Evolutionary conservation across 1,140 invertebrate genomes (phyloP), one percentile per base, ranked within the genome.

Genomic region (Stenopsyche tienmushanensis): DNA sequence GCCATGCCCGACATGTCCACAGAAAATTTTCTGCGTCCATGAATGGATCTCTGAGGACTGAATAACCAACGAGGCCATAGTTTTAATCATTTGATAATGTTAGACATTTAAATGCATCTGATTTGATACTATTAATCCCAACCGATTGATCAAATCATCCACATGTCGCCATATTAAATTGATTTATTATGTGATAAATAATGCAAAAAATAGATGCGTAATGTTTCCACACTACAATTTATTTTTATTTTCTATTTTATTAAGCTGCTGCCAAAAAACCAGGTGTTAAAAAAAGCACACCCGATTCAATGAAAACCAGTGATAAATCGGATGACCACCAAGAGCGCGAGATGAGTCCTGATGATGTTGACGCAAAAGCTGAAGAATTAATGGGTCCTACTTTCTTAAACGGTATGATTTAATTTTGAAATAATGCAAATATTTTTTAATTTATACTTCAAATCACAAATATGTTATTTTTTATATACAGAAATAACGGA

Each of bases 341-440:
- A 3, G 85, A 87, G 73, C 79, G 77, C 45, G 85, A 86, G 73
- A 71, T 84, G 53, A 79, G 72, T 26, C 77, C 82, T n/a, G 91
- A 93, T 66, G 90, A 90, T 69, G 85, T 90, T 1, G 85, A 88
- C 63, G 86, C 86, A 67, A 85, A 88, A 73, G 86, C 87, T 3
- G 76, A 79, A 23, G 84, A 85, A 60, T 72, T 90, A 0, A 75
- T 93, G 2, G 75, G 85, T 7, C 73, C 77, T 1, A 87, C 62
- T 17, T 47, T 67, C 21, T 42, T 70, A n/a, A 70, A 58, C 20
- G 69, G 69, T 70, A 34, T 62, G 41, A 47, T 1, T 25, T 58
- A 8, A 49, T 49, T 7, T 8, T 53, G 13, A 53, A 53, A 15
- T n/a, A n/a, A 10, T 53, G 50, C 8, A 54, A 8, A 54, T 24